phyloP scores from a whole-genome alignment of 2,888 invertebrate species.

The Smittia sp. region DNA sequence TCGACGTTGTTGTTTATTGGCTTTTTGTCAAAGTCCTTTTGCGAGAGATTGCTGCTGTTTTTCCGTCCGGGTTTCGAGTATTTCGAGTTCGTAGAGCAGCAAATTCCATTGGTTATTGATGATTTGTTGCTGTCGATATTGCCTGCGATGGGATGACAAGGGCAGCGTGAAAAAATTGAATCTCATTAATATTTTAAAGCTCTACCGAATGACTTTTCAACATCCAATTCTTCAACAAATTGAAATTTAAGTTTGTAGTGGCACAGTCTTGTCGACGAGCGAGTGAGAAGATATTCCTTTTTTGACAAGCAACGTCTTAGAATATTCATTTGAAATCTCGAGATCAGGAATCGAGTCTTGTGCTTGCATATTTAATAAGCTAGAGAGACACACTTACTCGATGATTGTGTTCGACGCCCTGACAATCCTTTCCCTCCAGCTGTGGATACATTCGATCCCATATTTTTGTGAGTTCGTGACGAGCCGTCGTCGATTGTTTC shows the following conservation, averaged over 20 bases:
- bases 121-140: slow-evolving; percentile 37
- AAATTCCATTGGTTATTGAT: slow-evolving; percentile 35
- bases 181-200: slow-evolving; percentile 1
- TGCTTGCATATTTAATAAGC: neutral
- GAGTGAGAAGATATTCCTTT: too few relatives aligned
- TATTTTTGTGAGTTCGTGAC: slow-evolving; percentile 49
- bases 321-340: too few relatives aligned
- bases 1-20: slow-evolving; percentile 24
- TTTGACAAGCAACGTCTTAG: too few relatives aligned
- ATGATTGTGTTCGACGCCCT: slow-evolving; percentile 44
- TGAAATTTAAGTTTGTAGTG: too few relatives aligned
- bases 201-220: too few relatives aligned
- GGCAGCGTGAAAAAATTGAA: neutral
- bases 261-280: too few relatives aligned
- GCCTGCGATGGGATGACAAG: neutral
- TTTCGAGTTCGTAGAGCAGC: slow-evolving; percentile 33
- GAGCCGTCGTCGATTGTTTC: slow-evolving; percentile 16
- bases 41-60: slow-evolving; percentile 21
- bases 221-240: too few relatives aligned
- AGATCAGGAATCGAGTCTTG: too few relatives aligned
- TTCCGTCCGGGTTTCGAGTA: slow-evolving; percentile 22
- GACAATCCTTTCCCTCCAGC: slow-evolving; percentile 57
- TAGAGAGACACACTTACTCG: slow-evolving; percentile 43
- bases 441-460: slow-evolving; percentile 75
- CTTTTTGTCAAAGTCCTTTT: slow-evolving; percentile 33